phyloP scores from a whole-genome alignment of 1,140 invertebrate genomes.

The Drosophila ambigua region DNA sequence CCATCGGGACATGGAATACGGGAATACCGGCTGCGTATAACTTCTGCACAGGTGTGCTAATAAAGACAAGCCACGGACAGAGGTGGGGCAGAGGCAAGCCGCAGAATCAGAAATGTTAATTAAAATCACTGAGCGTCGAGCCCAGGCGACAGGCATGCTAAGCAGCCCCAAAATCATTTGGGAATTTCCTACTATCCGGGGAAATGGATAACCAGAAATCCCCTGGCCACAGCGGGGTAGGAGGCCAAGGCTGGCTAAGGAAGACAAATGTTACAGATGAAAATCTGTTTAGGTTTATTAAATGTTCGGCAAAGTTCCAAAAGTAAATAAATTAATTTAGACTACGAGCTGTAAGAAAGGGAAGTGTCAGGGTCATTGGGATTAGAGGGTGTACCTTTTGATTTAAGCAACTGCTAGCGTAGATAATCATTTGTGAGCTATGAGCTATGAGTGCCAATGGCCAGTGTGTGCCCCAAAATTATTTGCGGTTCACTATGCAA shows the following conservation, averaged over 20 bases:
- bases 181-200: slow-evolving; percentile 16
- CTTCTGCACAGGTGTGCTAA: slow-evolving; percentile 65
- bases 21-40: slow-evolving; percentile 21
- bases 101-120: slow-evolving; percentile 82
- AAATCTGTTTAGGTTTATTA: slow-evolving; percentile 39
- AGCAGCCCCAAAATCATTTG: slow-evolving; percentile 49
- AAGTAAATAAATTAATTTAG: slow-evolving; percentile 31
- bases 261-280: slow-evolving; percentile 54
- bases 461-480: no score
- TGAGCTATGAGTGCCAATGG: no score
- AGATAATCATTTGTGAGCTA: no score
- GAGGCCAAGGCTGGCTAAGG: not conserved
- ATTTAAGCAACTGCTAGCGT: no score
- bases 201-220: slow-evolving; percentile 34
- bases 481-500: no score
- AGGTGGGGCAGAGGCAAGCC: slow-evolving; percentile 38
- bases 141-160: slow-evolving; percentile 50
- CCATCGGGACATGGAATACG: slow-evolving; percentile 6
- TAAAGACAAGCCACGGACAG: slow-evolving; percentile 35
- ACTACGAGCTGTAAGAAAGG: not conserved
- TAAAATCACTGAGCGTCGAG: slow-evolving; percentile 74
- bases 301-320: slow-evolving; percentile 33
- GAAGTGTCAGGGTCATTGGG: not conserved
- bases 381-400: no score
- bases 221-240: slow-evolving; percentile 40